A percentile compares a stretch with the other conserved stretches of the same genome.
These are phyloP conservation scores for Tenualosa thibaudeaui DNA, from an alignment of 2,797 vertebrate species.

Conservation along the genomic window DNA sequence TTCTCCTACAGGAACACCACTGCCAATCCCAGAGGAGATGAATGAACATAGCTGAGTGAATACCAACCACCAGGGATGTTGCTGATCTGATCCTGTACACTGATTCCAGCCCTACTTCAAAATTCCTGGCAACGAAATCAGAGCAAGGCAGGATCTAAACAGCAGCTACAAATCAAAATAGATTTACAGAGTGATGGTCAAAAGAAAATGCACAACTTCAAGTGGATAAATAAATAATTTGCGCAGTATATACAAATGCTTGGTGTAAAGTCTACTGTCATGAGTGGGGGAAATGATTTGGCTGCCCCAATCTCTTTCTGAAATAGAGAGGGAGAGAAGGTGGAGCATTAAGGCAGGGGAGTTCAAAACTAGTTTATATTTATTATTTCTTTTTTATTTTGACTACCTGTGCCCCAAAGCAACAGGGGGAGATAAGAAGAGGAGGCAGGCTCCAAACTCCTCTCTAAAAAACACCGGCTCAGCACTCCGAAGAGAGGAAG, in stretches of 20 bases:
- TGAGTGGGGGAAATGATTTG: background rate
- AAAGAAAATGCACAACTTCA: background rate
- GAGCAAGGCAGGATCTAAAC: too few species aligned
- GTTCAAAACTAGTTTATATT: slow-evolving; percentile 7
- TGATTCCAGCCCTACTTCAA: too few species aligned
- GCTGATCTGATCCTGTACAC: too few species aligned
- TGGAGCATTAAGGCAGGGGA: background rate
- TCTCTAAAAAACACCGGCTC: background rate
- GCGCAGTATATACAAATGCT: background rate
- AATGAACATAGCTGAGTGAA: background rate
- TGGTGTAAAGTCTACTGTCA: background rate
- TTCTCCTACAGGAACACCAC: background rate
- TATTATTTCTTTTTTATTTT: background rate
- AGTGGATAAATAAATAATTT: background rate
- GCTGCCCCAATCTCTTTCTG: background rate
- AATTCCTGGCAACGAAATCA: too few species aligned
- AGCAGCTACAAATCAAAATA: background rate
- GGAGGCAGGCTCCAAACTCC: background rate
- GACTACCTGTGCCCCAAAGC: background rate
- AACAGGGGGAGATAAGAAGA: background rate
- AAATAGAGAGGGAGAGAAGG: background rate
- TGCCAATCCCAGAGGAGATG: background rate
- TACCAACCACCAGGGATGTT: too few species aligned
- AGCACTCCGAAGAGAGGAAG: background rate
- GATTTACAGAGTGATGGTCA: background rate